Conservation (phyloP, 2,888 invertebrate genomes). For the Alitta virens region DNA sequence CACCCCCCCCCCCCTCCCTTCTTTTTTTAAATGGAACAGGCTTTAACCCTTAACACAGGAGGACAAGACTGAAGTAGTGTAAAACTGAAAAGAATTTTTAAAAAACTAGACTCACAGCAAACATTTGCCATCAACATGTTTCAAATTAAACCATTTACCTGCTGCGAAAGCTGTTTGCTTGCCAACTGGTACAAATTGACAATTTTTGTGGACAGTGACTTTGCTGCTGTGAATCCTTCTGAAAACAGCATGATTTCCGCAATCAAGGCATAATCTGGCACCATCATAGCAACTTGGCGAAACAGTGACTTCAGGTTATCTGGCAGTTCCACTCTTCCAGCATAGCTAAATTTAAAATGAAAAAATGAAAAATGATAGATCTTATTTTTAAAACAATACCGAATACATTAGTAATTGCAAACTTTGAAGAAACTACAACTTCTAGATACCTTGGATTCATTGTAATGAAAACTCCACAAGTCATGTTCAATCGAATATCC, state of each 20-base stretch:
- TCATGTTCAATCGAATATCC: constrained; percentile 53
- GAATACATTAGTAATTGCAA: no score
- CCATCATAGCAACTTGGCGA: constrained; percentile 57
- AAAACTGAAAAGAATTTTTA: no score
- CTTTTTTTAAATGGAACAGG: no score
- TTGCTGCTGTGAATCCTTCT: constrained; percentile 54
- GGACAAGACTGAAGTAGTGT: no score
- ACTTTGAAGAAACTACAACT: no score
- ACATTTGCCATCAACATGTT: no score
- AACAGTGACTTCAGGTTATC: constrained; percentile 57
- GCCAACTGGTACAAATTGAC: constrained; percentile 56
- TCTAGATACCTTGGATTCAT: constrained; percentile 55
- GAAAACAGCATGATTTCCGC: constrained; percentile 57
- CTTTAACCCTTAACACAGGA: no score
- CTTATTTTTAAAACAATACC: no score
- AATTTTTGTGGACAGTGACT: constrained; percentile 54
- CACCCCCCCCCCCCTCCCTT: no score
- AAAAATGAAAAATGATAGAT: not conserved
- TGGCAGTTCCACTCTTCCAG: constrained; percentile 56
- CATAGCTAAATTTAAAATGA: constrained; percentile 39
- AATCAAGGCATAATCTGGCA: constrained; percentile 55
- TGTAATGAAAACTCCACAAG: constrained; percentile 57
- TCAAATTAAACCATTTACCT: constrained; percentile 29
- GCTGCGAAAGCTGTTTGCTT: constrained; percentile 55
- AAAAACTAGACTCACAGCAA: no score